Percentiles rank a stretch among this genome's conserved stretches.
Conservation (phyloP, 2,888 invertebrate genomes). For the Brachycybe producta region DNA sequence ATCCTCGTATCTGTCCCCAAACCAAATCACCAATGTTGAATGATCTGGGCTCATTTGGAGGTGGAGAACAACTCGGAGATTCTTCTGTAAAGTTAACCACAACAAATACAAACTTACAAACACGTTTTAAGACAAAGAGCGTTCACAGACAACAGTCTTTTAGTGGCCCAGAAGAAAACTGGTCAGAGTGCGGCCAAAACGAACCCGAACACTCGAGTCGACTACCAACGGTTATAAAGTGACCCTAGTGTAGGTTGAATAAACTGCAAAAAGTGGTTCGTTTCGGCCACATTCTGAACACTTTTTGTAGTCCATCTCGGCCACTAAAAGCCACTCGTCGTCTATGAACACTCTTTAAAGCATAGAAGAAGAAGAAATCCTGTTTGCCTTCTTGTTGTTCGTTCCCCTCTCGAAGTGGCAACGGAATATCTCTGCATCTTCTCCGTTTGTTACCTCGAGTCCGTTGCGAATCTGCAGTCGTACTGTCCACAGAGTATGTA, state of each 20-base stretch:
- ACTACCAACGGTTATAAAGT: too few relatives aligned
- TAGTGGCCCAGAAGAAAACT: neutral
- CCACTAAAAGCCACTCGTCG: too few relatives aligned
- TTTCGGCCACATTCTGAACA: too few relatives aligned
- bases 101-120: too few relatives aligned
- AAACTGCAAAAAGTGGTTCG: too few relatives aligned
- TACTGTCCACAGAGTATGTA: constrained; percentile 15
- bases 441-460: constrained; percentile 11
- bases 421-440: constrained; percentile 12
- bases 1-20: constrained; percentile 73
- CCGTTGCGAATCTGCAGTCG: constrained; percentile 8
- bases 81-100: constrained; percentile 15
- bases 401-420: constrained; percentile 6
- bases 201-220: too few relatives aligned
- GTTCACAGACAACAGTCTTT: too few relatives aligned
- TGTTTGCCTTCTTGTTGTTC: constrained; percentile 16
- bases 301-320: too few relatives aligned
- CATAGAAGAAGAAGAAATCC: too few relatives aligned
- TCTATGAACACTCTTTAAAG: too few relatives aligned
- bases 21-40: constrained; percentile 65
- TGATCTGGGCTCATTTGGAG: constrained; percentile 23
- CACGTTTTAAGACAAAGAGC: neutral
- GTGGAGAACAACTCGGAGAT: constrained; percentile 17
- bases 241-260: too few relatives aligned
- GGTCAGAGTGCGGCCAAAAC: too few relatives aligned